These are phyloP conservation scores for Melinopterus prodromus DNA, from an alignment of 2,888 invertebrate genomes.

Conservation along the genomic window DNA sequence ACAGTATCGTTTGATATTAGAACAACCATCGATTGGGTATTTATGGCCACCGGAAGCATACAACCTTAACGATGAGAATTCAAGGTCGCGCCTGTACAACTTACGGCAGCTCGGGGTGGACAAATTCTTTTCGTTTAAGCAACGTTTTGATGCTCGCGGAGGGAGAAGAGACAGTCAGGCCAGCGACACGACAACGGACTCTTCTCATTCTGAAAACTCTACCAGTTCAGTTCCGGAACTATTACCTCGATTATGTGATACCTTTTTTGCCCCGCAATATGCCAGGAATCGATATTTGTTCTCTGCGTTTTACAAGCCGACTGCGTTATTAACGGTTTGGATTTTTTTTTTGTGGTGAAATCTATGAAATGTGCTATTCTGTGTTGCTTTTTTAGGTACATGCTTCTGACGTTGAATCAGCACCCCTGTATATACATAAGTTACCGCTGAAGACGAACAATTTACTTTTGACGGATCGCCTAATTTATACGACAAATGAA, in stretches of 20 bases:
- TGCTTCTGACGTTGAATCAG: conserved; percentile 70
- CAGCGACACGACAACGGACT: conserved; percentile 56
- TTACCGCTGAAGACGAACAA: conserved; percentile 69
- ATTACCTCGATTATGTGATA: conserved; percentile 62
- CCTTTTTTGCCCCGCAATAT: conserved; percentile 66
- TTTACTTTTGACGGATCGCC: conserved; percentile 72
- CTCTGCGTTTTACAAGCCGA: conserved; percentile 67
- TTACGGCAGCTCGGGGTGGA: conserved; percentile 75
- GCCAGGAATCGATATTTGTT: conserved; percentile 67
- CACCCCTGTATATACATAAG: conserved; percentile 75
- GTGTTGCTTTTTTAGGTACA: conserved; percentile 65
- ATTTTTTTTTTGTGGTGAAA: conserved; percentile 14
- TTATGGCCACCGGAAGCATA: conserved; percentile 68
- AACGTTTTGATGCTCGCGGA: conserved; percentile 63
- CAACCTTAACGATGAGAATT: conserved; percentile 54
- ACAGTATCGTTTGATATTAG: conserved; percentile 84
- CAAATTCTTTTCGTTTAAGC: conserved; percentile 70
- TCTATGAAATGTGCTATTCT: not conserved
- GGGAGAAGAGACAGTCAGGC: conserved; percentile 54
- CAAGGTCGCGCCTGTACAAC: conserved; percentile 68
- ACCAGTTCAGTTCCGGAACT: conserved; percentile 55
- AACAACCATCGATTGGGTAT: conserved; percentile 78
- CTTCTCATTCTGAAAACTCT: conserved; percentile 47
- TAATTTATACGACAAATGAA: conserved; percentile 70
- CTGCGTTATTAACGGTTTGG: conserved; percentile 64